Evolutionary conservation across 2,888 invertebrate genomes (phyloP), one percentile per base, ranked within the genome.

Genomic region (Megalurothrips usitatus): DNA sequence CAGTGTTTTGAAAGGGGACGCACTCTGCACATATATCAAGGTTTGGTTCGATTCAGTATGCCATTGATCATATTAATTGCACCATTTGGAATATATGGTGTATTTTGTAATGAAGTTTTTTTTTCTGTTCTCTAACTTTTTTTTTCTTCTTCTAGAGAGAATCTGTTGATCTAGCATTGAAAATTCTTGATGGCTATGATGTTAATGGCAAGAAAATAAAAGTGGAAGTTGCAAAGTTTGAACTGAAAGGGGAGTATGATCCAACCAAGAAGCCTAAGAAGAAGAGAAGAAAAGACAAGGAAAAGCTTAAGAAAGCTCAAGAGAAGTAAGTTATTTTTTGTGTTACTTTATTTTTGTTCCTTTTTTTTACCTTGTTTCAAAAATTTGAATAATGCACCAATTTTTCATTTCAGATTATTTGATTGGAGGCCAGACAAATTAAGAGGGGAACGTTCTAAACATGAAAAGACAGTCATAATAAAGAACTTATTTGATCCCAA

Each of bases 361-460:
- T 82, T 75, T 82, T 26, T 26, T 82, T 75, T 75, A 48, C 78
- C 17, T 80, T 19, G 43, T 43, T 80, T 81, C 47, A 17, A 14
- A 75, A 80, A 17, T 68, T n/a, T 52, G n/a, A 43, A 43, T 4
- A 43, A 43, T 43, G 34, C 34, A 43, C 2, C 58, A 19, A 43
- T 82, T 82, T 75, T 83, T 81, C 80, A 82, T 85, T 85, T 23
- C 84, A 93, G 94, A 86, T 88, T 98, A 80, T 96, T 99, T 87
- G 98, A 97, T 87, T 99, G 99, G 99, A 90, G 96, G 82, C 98
- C 98, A 0, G 98, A 99, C 84, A 96, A 95, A 86, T 90, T 95
- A 86, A 89, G 93, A 52, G 96, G 96, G 0, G 95, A 96, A 85
- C 90, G 97, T 80, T 91, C 93, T 0, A 96, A 96, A 86, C 93